phyloP scores from a whole-genome alignment of 2,888 invertebrate species.

The Tiliacea citrago region DNA sequence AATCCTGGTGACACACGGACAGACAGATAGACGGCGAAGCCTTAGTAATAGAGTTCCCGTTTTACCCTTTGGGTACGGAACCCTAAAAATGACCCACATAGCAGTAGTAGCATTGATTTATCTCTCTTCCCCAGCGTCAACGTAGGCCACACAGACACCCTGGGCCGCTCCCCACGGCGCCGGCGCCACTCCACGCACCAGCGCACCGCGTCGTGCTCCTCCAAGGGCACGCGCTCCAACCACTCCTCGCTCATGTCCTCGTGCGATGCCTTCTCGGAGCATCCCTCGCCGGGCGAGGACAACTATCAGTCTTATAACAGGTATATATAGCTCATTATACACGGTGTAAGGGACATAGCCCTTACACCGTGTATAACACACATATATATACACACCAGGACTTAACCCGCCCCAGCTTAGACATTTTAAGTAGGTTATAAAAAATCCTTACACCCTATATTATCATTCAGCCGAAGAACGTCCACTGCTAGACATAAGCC shows the following conservation, averaged over 20 bases:
- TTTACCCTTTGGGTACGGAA: too few relatives aligned
- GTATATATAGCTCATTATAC: slow-evolving; percentile 64
- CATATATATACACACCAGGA: too few relatives aligned
- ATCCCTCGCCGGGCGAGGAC: slow-evolving; percentile 88
- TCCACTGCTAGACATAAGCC: too few relatives aligned
- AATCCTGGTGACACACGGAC: too few relatives aligned
- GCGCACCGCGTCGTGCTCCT: slow-evolving; percentile 88
- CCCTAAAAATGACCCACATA: too few relatives aligned
- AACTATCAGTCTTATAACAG: slow-evolving; percentile 89
- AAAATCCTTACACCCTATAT: too few relatives aligned
- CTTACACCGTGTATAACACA: too few relatives aligned
- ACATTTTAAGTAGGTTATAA: not conserved
- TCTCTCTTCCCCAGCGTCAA: slow-evolving; percentile 70
- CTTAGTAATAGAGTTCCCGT: too few relatives aligned
- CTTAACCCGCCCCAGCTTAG: too few relatives aligned
- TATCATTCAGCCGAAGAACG: too few relatives aligned
- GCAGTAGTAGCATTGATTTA: too few relatives aligned
- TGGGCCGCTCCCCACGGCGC: slow-evolving; percentile 84
- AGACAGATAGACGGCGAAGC: too few relatives aligned
- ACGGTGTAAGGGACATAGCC: not conserved
- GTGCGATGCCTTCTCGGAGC: slow-evolving; percentile 88
- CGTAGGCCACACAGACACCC: slow-evolving; percentile 81
- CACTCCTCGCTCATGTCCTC: slow-evolving; percentile 88
- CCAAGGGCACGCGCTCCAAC: slow-evolving; percentile 89
- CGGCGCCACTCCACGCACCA: slow-evolving; percentile 86